Percentiles rank a stretch among this genome's conserved stretches.
Conservation (phyloP, 2,797 vertebrate genomes). For the Parauchenoglanis punctatus region DNA sequence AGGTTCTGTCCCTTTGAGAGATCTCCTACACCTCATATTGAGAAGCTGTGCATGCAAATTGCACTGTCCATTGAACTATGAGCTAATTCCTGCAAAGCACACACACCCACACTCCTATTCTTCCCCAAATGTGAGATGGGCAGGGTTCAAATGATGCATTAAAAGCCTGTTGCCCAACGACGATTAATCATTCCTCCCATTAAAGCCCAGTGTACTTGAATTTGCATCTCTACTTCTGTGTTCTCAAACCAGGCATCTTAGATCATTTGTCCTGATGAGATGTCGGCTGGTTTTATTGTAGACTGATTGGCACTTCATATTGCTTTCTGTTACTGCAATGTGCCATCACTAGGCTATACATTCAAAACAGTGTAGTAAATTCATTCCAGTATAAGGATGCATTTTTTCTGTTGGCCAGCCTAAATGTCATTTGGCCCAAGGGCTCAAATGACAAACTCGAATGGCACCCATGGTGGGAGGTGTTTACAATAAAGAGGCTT, state of each 20-base stretch:
- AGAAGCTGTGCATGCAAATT: too few species aligned
- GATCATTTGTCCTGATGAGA: not conserved
- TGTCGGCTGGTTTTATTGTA: too few species aligned
- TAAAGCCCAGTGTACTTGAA: not conserved
- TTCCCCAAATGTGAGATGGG: too few species aligned
- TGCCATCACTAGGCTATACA: too few species aligned
- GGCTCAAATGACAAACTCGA: not conserved
- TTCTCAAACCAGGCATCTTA: not conserved
- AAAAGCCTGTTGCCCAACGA: not conserved
- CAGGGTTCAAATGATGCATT: not conserved
- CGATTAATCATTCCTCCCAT: not conserved
- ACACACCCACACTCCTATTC: not conserved
- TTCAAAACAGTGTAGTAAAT: too few species aligned
- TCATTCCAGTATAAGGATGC: too few species aligned
- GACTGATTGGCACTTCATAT: too few species aligned
- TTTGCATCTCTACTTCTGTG: not conserved
- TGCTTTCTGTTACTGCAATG: too few species aligned
- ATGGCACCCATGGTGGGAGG: not conserved
- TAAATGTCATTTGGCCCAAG: not conserved
- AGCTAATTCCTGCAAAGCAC: not conserved
- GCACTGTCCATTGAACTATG: too few species aligned
- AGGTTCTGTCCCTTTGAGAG: too few species aligned
- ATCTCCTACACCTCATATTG: too few species aligned
- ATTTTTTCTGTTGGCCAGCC: too few species aligned
- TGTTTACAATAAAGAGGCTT: not conserved